Percentiles rank a stretch among this genome's conserved stretches.
Conservation (phyloP, 92 coral and sea anemone species). For the Phenganax marumi region DNA sequence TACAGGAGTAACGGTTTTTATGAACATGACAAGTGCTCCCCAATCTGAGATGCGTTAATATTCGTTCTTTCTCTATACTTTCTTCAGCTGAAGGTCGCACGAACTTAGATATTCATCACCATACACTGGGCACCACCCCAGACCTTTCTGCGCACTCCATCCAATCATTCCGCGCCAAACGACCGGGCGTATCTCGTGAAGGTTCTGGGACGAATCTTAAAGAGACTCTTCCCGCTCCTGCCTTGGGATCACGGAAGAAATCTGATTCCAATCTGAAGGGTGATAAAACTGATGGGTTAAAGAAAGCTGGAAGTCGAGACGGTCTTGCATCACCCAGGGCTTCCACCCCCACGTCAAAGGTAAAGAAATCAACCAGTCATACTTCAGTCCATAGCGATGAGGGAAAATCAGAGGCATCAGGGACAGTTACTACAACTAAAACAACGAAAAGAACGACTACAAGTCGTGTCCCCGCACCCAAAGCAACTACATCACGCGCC, state of each 20-base stretch:
- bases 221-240: conserved; percentile 60
- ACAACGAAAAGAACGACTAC: conserved; percentile 39
- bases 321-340: conserved; percentile 88
- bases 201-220: conserved; percentile 72
- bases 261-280: conserved; percentile 71
- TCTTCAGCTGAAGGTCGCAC: conserved; percentile 85
- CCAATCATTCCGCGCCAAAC: conserved; percentile 60
- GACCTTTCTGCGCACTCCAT: conserved; percentile 54
- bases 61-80: neutral
- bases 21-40: neutral
- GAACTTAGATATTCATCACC: conserved; percentile 65
- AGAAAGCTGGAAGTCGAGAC: conserved; percentile 71
- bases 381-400: conserved; percentile 34
- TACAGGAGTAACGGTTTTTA: too few species aligned
- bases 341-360: conserved; percentile 62
- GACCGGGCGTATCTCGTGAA: conserved; percentile 72
- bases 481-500: conserved; percentile 27
- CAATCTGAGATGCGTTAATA: neutral
- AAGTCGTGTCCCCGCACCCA: conserved; percentile 28
- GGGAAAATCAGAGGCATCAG: conserved; percentile 30
- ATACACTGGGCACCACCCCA: conserved; percentile 62
- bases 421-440: conserved; percentile 1
- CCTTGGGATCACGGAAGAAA: conserved; percentile 47
- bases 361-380: conserved; percentile 51
- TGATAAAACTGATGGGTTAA: conserved; percentile 59